phyloP scores from a whole-genome alignment of 1,140 invertebrate genomes.

The Lamellibrachia luymesi region DNA sequence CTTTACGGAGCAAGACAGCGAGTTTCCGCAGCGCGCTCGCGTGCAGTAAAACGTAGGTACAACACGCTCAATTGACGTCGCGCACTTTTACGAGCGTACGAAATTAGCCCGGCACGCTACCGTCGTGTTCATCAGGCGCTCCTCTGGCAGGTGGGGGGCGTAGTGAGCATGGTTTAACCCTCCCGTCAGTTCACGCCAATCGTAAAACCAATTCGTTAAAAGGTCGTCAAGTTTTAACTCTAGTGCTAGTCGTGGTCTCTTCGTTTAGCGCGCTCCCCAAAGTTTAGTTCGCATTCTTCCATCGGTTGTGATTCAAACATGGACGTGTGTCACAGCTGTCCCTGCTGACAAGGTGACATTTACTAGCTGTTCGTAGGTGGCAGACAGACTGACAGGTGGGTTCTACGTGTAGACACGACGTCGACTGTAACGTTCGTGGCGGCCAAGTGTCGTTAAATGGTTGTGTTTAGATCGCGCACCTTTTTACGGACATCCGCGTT shows the following conservation, averaged over 20 bases:
- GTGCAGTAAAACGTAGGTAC: not conserved
- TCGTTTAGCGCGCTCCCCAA: not conserved
- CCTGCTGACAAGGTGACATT: not conserved
- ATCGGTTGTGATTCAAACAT: not conserved
- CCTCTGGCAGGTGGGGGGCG: not conserved
- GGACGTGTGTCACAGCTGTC: not conserved
- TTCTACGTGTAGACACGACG: not conserved
- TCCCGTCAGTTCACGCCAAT: not conserved
- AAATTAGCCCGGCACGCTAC: slow-evolving; percentile 3
- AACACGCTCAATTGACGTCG: not conserved
- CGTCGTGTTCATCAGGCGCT: not conserved
- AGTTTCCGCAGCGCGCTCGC: not conserved
- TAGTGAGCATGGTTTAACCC: not conserved
- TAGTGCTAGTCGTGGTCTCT: not conserved
- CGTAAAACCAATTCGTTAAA: not conserved
- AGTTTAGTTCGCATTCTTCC: not conserved
- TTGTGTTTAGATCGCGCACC: not conserved
- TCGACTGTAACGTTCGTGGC: not conserved
- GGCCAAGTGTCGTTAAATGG: not conserved
- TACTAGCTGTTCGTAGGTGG: not conserved
- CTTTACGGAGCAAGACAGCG: not conserved
- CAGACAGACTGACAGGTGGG: not conserved
- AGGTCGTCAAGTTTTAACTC: slow-evolving; percentile 4
- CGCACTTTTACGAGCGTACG: not conserved
- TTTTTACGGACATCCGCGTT: not conserved